A percentile compares a stretch with the other conserved stretches of the same genome.
Evolutionary conservation across 2,797 vertebrate species (phyloP).

Genomic region (Atherinosoma microstoma): DNA sequence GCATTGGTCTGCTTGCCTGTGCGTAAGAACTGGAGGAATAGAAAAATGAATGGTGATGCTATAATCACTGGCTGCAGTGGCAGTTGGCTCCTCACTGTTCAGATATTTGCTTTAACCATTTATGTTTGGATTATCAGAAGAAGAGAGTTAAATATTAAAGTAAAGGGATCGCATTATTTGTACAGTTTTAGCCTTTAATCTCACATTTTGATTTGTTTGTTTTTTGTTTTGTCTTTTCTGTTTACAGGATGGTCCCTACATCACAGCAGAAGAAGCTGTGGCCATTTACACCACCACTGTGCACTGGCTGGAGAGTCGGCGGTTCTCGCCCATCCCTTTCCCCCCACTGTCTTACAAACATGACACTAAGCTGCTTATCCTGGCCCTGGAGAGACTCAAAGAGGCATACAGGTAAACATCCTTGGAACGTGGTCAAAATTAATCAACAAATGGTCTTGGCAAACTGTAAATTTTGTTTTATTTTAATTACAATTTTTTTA

Average conservation of each 20-base stretch:
- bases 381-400: conserved; percentile 97
- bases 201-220: not conserved
- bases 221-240: conserved; percentile 10
- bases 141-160: not conserved
- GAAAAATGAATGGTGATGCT: conserved; percentile 52
- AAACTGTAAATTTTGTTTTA: not conserved
- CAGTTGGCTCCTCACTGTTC: conserved; percentile 50
- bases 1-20: conserved; percentile 76
- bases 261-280: conserved; percentile 98
- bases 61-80: conserved; percentile 43
- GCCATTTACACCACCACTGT: conserved; percentile 99
- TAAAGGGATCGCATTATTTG: not conserved
- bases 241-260: conserved; percentile 95
- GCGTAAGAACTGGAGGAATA: conserved; percentile 77
- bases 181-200: not conserved
- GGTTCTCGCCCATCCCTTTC: conserved; percentile 99
- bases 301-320: conserved; percentile 98
- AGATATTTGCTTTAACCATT: conserved; percentile 35
- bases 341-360: conserved; percentile 98
- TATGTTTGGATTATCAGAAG: not conserved
- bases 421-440: not conserved
- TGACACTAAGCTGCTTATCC: conserved; percentile 97
- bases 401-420: conserved; percentile 94
- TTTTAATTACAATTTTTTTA: not conserved
- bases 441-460: too few species aligned